A percentile compares a stretch with the other conserved stretches of the same genome.
phyloP scores from a whole-genome alignment of 1,140 invertebrate species.

The Copidosoma floridanum region DNA sequence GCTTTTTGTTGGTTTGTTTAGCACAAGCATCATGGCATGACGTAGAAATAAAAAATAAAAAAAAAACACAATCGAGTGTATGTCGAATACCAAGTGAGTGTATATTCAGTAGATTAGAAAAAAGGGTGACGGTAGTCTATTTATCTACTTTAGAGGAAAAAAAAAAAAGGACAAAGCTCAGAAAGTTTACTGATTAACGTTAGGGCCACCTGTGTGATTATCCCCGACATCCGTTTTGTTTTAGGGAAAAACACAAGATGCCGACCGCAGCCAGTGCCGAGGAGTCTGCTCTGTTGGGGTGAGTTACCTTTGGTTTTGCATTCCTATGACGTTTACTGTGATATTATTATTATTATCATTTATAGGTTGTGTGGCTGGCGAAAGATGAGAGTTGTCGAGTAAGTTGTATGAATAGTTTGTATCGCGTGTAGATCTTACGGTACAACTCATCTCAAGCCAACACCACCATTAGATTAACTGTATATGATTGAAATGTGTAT shows the following conservation, averaged over 20 bases:
- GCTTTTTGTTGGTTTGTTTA: constrained; percentile 21
- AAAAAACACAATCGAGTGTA: too few species aligned
- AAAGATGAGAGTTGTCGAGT: too few species aligned
- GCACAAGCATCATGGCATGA: background rate
- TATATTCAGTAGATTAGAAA: background rate
- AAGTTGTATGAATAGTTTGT: too few species aligned
- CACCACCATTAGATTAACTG: too few species aligned
- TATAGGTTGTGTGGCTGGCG: too few species aligned
- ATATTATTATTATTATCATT: too few species aligned
- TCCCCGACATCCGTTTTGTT: constrained; percentile 57
- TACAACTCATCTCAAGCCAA: too few species aligned
- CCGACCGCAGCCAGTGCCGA: constrained; percentile 67
- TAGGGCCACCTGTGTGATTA: constrained; percentile 52
- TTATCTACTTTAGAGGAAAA: too few species aligned
- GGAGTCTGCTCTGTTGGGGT: constrained; percentile 70
- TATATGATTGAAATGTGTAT: too few species aligned
- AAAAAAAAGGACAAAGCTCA: constrained; percentile 24
- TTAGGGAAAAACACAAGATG: constrained; percentile 64
- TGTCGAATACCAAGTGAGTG: too few species aligned
- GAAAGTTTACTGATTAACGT: constrained; percentile 41
- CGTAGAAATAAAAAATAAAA: background rate
- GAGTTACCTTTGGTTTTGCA: constrained; percentile 48
- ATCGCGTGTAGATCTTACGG: too few species aligned
- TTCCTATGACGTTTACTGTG: background rate
- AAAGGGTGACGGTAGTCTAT: constrained; percentile 17